Evolutionary conservation across 2,113 vertebrate genomes (phyloP).

Genomic region (Lagenorhynchus albirostris): DNA sequence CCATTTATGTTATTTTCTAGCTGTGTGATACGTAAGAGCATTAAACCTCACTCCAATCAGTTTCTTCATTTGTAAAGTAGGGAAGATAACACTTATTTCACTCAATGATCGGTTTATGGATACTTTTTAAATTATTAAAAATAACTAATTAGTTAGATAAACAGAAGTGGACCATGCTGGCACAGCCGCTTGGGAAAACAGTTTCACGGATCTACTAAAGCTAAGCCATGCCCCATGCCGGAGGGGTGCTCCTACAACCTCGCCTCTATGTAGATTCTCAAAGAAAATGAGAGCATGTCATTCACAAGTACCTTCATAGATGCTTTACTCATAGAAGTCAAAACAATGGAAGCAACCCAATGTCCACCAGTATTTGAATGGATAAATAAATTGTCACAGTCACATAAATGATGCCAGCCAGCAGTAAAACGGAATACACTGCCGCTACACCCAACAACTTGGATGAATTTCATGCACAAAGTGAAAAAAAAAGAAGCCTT

Average conservation of each 20-base stretch:
- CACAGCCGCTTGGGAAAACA: not conserved
- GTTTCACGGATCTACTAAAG: not conserved
- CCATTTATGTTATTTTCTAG: not conserved
- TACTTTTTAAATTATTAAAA: not conserved
- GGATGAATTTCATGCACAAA: not conserved
- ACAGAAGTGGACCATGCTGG: not conserved
- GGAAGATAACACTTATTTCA: not conserved
- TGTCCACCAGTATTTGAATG: not conserved
- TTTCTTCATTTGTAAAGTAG: not conserved
- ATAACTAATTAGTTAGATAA: not conserved
- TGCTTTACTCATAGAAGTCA: not conserved
- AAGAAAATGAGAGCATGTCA: not conserved
- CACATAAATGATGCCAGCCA: not conserved
- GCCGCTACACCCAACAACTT: fast-evolving
- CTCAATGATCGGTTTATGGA: not conserved
- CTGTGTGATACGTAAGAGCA: not conserved
- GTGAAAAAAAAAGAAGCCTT: not conserved
- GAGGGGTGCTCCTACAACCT: not conserved
- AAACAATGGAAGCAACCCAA: not conserved
- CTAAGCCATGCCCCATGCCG: not conserved
- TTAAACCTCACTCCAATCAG: not conserved
- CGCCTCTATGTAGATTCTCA: not conserved
- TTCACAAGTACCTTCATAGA: not conserved
- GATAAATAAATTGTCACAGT: not conserved
- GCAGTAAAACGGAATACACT: not conserved